phyloP scores from a whole-genome alignment of 2,888 invertebrate genomes.

The Leptopilina syphax region DNA sequence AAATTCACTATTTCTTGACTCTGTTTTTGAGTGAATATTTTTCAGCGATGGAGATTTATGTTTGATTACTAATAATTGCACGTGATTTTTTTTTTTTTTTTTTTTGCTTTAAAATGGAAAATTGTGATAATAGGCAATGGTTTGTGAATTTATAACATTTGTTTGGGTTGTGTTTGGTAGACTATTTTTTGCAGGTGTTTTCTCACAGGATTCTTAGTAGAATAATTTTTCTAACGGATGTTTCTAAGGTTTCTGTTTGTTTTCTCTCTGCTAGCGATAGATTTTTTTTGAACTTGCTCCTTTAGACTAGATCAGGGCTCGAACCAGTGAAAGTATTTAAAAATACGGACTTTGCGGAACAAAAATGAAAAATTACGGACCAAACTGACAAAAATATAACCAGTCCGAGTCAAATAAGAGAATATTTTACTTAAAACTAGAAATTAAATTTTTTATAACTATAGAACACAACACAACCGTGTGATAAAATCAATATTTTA shows the following conservation, averaged over 20 bases:
- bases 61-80: background rate
- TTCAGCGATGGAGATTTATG: background rate
- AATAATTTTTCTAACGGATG: background rate
- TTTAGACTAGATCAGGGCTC: no score
- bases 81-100: background rate
- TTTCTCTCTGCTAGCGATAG: conserved; percentile 16
- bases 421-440: no score
- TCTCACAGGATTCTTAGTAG: conserved; percentile 10
- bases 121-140: background rate
- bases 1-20: background rate
- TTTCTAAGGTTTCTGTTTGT: conserved; percentile 4
- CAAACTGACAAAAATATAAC: no score
- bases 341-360: no score
- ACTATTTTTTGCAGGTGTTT: background rate
- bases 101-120: background rate
- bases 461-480: no score
- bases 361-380: no score
- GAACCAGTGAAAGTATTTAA: no score
- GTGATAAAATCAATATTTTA: no score
- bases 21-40: background rate
- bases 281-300: background rate
- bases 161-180: conserved; percentile 14
- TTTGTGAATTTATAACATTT: conserved; percentile 15
- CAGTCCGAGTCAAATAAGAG: no score
- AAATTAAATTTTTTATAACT: no score